Conservation (phyloP, 1,140 invertebrate species). For the Popillia japonica region DNA sequence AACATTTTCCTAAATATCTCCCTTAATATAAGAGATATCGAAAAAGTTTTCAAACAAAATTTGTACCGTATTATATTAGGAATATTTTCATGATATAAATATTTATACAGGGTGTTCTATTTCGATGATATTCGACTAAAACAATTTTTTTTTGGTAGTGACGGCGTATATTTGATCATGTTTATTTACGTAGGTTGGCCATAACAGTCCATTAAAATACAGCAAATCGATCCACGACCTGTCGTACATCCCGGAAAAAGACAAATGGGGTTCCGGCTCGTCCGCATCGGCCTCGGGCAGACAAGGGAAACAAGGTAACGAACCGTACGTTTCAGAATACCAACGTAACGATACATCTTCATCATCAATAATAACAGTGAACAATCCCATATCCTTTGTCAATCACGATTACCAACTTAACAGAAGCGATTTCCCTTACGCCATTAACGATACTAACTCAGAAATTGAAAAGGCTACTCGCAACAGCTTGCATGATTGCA, state of each 20-base stretch:
- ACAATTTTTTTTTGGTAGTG: not conserved
- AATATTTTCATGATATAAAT: no score
- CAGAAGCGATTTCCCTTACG: constrained; percentile 38
- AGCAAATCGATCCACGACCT: constrained; percentile 85
- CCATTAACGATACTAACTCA: constrained; percentile 40
- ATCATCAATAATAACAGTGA: constrained; percentile 41
- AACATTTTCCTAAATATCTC: no score
- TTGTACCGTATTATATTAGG: no score
- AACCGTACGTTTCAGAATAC: not conserved
- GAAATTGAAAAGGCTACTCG: constrained; percentile 31
- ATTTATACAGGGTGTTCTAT: no score
- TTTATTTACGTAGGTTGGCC: constrained; percentile 70
- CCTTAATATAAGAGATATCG: no score
- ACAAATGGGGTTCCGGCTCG: constrained; percentile 57
- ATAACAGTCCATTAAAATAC: constrained; percentile 76
- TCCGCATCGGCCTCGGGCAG: not conserved
- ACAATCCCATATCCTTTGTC: not conserved
- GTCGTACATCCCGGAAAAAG: constrained; percentile 68
- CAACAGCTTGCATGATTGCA: constrained; percentile 26
- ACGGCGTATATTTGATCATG: no score
- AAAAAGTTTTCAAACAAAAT: no score
- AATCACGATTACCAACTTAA: constrained; percentile 33
- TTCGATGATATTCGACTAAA: no score
- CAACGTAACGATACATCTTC: not conserved
- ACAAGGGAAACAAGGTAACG: constrained; percentile 56